These are phyloP conservation scores for Zoanthus gigantus DNA, from an alignment of 92 coral and sea anemone species.

Conservation along the genomic window DNA sequence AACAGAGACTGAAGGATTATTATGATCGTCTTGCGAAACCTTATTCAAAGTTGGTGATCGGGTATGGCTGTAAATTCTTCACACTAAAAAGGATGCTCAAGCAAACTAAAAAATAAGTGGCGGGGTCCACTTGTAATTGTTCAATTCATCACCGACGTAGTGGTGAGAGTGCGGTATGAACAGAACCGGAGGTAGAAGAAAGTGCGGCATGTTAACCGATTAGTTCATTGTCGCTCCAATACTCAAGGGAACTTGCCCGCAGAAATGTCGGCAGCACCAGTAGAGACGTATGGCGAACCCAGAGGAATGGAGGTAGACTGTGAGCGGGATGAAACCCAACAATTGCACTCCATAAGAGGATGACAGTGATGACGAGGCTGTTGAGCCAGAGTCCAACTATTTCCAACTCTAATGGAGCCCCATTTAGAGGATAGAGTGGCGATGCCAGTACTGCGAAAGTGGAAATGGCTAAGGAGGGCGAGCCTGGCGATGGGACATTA, in stretches of 20 bases:
- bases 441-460: slow-evolving; percentile 2
- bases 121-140: neutral
- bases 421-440: neutral
- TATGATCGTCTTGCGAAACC: slow-evolving; percentile 20
- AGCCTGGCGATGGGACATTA: no score
- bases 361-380: neutral
- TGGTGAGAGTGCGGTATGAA: neutral
- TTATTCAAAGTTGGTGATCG: slow-evolving; percentile 16
- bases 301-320: neutral
- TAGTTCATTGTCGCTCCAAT: neutral
- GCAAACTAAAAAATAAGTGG: slow-evolving; percentile 22
- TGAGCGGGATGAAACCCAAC: neutral
- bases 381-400: neutral
- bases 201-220: slow-evolving; percentile 14
- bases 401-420: neutral
- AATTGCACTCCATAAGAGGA: neutral
- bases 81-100: slow-evolving; percentile 23
- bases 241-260: neutral
- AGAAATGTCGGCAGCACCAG: neutral
- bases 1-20: neutral
- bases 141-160: slow-evolving; percentile 21
- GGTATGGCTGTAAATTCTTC: slow-evolving; percentile 4
- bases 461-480: neutral
- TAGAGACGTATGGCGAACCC: neutral
- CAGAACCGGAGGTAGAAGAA: slow-evolving; percentile 26